Percentiles rank a stretch among this genome's conserved stretches.
These are phyloP conservation scores for Drosophila sordidula DNA, from an alignment of 2,888 invertebrate species.

Conservation along the genomic window DNA sequence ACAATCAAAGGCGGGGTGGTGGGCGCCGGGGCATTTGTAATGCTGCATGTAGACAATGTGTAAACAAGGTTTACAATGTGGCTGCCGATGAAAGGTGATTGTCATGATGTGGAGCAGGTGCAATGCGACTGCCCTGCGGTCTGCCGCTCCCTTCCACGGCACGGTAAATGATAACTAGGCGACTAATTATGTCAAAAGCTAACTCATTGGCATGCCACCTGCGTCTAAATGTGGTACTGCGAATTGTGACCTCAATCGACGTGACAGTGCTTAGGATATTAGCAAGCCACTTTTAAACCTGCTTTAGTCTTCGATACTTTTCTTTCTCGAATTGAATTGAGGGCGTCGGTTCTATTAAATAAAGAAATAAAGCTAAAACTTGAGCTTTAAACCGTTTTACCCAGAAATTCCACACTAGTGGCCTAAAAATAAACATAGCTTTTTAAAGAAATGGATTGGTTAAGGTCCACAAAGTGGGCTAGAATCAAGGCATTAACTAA, in stretches of 20 bases:
- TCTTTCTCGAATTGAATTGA: no score
- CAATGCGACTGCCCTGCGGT: not conserved
- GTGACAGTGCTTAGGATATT: not conserved
- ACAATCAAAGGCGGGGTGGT: conserved; percentile 13
- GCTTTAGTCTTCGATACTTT: no score
- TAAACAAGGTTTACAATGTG: conserved; percentile 69
- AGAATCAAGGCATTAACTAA: no score
- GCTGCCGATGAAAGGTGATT: conserved; percentile 21
- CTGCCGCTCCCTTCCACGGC: not conserved
- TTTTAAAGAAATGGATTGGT: no score
- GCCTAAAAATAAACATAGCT: no score
- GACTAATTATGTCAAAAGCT: conserved; percentile 29
- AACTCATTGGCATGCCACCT: not conserved
- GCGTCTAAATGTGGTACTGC: not conserved
- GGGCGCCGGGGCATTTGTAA: conserved; percentile 42
- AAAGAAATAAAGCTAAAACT: no score
- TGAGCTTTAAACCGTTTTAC: no score
- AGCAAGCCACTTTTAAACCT: no score
- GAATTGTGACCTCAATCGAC: not conserved
- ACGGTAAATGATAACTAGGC: conserved; percentile 36
- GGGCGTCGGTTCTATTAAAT: no score
- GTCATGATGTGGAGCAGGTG: conserved; percentile 6
- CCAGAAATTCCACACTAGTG: no score
- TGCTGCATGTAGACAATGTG: conserved; percentile 70
- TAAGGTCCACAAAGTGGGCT: no score